Percentiles rank a stretch among this genome's conserved stretches.
Conservation (phyloP, 2,888 invertebrate species). For the Drosophila paramelanica region DNA sequence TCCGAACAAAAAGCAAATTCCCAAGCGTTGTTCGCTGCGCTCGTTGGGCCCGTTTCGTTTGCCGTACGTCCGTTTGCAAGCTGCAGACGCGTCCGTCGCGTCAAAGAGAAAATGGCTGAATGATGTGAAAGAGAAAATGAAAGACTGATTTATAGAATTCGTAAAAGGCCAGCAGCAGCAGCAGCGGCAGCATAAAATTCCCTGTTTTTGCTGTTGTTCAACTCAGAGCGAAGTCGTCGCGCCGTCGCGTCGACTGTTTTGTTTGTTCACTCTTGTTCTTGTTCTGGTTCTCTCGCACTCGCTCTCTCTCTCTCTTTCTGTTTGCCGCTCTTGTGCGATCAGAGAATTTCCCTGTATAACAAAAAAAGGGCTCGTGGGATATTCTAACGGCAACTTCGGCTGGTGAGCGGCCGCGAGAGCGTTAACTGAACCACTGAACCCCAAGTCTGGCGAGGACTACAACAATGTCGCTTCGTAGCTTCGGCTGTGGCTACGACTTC, state of each 20-base stretch:
- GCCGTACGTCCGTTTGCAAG: constrained; percentile 65
- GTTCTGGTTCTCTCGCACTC: constrained; percentile 15
- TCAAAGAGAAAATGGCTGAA: constrained; percentile 83
- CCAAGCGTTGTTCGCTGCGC: constrained; percentile 59
- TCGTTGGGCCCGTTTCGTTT: constrained; percentile 51
- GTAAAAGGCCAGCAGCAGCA: constrained; percentile 41
- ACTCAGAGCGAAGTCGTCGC: constrained; percentile 40
- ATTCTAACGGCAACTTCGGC: constrained; percentile 68
- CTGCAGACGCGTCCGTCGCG: constrained; percentile 82
- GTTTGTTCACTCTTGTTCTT: constrained; percentile 50
- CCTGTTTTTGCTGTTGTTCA: constrained; percentile 54
- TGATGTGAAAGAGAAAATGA: constrained; percentile 64
- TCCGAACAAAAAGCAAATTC: constrained; percentile 59
- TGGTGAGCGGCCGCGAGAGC: constrained; percentile 14
- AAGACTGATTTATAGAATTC: constrained; percentile 67
- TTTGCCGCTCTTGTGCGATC: constrained; percentile 46
- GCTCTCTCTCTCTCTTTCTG: constrained; percentile 9
- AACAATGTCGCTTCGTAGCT: constrained; percentile 37
- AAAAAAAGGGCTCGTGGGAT: constrained; percentile 58
- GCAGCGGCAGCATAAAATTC: constrained; percentile 50
- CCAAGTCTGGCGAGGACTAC: constrained; percentile 50
- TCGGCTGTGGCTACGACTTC: constrained; percentile 35
- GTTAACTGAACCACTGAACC: constrained; percentile 45
- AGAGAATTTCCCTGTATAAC: constrained; percentile 61
- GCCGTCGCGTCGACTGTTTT: constrained; percentile 35